Evolutionary conservation across 2,113 vertebrate species (phyloP), one percentile per base, ranked within the genome.

Genomic region (Siniperca knerii): DNA sequence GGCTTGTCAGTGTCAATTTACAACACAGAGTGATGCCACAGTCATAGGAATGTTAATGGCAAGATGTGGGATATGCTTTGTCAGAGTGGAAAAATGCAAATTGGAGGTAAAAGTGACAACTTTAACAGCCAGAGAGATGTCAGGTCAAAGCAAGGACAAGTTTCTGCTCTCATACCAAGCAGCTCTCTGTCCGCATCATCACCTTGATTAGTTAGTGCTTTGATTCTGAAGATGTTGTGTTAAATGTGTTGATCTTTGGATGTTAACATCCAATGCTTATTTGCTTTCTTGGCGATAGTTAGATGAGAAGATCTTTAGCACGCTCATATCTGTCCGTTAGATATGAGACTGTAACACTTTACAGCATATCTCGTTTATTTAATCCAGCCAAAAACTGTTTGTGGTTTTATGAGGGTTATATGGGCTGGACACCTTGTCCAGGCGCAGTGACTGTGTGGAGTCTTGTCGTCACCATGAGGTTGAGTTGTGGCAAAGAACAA

Each of bases 11-110:
- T 80, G 50, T 79, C 77, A 44, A 75, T 90, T 82, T 81, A 91
- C 20, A 76, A 54, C 29, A 35, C 23, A 10, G 44, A 70, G 70
- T 25, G 69, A 71, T 61, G 75, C 73, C 65, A 58, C 9, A 55
- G 89, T 83, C 50, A 21, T 10, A 60, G 75, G 66, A 72, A 84
- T 86, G 82, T 92, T 84, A 87, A 91, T 84, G 77, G 25, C 23
- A n/a, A 40, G 58, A 85, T 46, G 58, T 66, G 58, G 66, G 33
- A 54, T 72, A 33, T 57, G 75, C 61, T 81, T 83, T 70, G 40
- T 85, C 64, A 65, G 44, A 71, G 69, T 8, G 77, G 60, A 73
- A 71, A 73, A 79, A 87, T 73, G 78, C 61, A 62, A 85, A 90
- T 78, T n/a, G 52, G 25, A 72, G 58, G 66, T 83, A 80, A 83